Evolutionary conservation across 2,797 vertebrate genomes (phyloP), one percentile per base, ranked within the genome.

Genomic region (Picus viridis): DNA sequence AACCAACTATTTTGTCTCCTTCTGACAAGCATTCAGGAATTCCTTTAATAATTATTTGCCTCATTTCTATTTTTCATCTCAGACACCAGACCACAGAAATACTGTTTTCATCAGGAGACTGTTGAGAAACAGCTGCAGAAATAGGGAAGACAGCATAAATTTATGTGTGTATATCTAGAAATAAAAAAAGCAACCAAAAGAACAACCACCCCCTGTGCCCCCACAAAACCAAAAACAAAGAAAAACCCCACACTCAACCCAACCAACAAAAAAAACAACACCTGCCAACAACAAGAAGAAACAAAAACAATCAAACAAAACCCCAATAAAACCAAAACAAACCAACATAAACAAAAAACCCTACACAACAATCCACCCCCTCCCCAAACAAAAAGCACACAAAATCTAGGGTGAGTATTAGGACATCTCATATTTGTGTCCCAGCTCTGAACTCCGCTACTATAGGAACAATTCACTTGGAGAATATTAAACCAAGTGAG

Each of bases 111-210:
- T 79, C 85, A 90, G 83, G 71, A 93, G 47, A 83, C 83, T 85
- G 76, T 89, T 96, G 75, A 93, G 85, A 93, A 94, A 86, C 90
- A 94, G 89, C 85, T 96, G 94, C 78, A 93, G 67, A 96, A 95
- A 94, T 61, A 79, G 57, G 90, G 92, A 94, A 94, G 84, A 64
- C 92, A 30, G 10, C 65, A 81, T 41, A 70, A 90, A 89, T 77
- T 84, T 82, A 23, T 76, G 17, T 2, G 5, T 20, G 39, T 8
- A 20, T 34, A 29, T 53, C 39, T 83, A 65, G 20, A 1, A 29
- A 54, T 39, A 71, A 71, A 64, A 57, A 34, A 22, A 43, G 47
- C 20, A 59, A 11, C n/a, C 7, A 32, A 32, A 32, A 47, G 23
- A 49, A 49, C 30, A 29, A 7, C 53, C 12, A 56, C 6, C 9